A percentile compares a stretch with the other conserved stretches of the same genome.
Conservation (phyloP, 53 echinoderm and acorn worm genomes). For the Apostichopus leukothele region DNA sequence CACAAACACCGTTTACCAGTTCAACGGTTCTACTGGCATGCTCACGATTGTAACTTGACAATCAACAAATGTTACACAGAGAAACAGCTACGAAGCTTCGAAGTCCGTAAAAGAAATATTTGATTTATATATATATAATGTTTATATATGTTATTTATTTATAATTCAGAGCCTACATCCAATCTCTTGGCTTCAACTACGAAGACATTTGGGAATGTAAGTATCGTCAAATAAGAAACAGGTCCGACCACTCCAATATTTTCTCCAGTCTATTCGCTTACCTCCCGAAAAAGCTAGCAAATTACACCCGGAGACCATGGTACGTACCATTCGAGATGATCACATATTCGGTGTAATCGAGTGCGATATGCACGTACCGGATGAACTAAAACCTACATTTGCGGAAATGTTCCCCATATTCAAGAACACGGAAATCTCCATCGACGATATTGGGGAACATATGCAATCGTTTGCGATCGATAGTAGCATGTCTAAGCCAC, state of each 20-base stretch:
- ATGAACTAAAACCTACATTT: slow-evolving; percentile 25
- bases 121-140: too few relatives aligned
- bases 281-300: slow-evolving; percentile 6
- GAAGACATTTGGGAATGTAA: slow-evolving; percentile 55
- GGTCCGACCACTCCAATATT: not conserved
- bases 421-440: too few relatives aligned
- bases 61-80: not conserved
- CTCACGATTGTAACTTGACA: slow-evolving; percentile 41
- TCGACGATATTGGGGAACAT: too few relatives aligned
- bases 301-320: not conserved
- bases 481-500: too few relatives aligned
- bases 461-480: too few relatives aligned
- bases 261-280: not conserved
- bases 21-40: slow-evolving; percentile 57
- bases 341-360: not conserved
- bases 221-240: not conserved
- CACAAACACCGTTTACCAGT: slow-evolving; percentile 61
- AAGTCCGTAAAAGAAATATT: not conserved
- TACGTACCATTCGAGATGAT: not conserved
- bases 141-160: too few relatives aligned
- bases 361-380: slow-evolving; percentile 39
- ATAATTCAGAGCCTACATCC: slow-evolving; percentile 32
- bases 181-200: slow-evolving; percentile 34
- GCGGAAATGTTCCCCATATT: slow-evolving; percentile 59
- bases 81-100: not conserved